Evolutionary conservation across 37 sponge, comb jelly and placozoan species (phyloP), one percentile per base, ranked within the genome.

Genomic region (Diacarnus erythraeanus): DNA sequence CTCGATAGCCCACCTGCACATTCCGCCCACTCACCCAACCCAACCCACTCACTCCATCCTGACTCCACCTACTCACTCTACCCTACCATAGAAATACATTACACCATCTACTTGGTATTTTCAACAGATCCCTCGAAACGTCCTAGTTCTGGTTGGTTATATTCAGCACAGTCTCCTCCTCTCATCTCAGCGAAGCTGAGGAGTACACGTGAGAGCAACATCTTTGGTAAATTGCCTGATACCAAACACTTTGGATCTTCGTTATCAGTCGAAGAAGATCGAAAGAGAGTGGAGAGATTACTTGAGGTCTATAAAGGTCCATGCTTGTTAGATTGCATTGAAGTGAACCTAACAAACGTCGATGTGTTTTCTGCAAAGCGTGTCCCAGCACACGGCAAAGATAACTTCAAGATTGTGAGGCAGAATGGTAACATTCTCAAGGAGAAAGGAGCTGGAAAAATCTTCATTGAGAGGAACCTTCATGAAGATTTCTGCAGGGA

Each of bases 401-500:
- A 79, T 0, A 72, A 40, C 36, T 83, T 63, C 69, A 83, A 38
- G 51, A 79, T 89, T 38, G 64, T 80, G 18, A 42, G 90, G 57
- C 80, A 92, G 83, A 33, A 40, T 29, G 93, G 94, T 12, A 64
- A 83, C 25, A 80, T 87, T 35, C 77, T 97, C 77, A 83, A 88
- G 56, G 93, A 89, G 80, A 97, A 92, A 59, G 91, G 85, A 78
- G 59, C 87, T 18, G 88, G 89, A 35, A 89, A 69, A 36, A 74
- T 97, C 26, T 76, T 42, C 42, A 80, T 97, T 63, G 94, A 92
- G 80, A 88, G 97, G 38, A 97, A 97, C 79, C 85, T 97, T 29
- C 75, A 90, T 59, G 84, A 94, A 68, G 91, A 94, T 39, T 84
- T 94, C 72, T 86, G 88, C 76, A 82, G 87, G 67, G 71, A 77